These are phyloP conservation scores for Philereme vetulata DNA, from an alignment of 2,888 invertebrate species.

Conservation along the genomic window DNA sequence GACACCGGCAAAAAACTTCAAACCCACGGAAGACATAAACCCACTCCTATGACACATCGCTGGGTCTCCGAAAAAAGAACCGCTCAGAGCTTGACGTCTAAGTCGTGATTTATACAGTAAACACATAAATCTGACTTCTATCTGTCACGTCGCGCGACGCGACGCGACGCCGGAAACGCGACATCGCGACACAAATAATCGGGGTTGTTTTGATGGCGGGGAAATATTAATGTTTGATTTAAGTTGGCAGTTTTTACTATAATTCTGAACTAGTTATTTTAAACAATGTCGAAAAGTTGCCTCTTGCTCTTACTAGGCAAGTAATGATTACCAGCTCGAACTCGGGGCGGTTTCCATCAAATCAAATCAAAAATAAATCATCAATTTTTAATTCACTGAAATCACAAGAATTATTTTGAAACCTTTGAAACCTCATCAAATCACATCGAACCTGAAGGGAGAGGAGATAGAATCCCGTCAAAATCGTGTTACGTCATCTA, in stretches of 20 bases:
- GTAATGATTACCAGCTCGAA: too few species aligned
- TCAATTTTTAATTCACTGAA: too few species aligned
- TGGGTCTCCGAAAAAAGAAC: conserved; percentile 68
- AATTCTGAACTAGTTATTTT: too few species aligned
- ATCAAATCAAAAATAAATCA: too few species aligned
- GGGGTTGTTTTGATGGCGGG: conserved; percentile 34
- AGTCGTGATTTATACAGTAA: conserved; percentile 82
- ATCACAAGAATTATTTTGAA: too few species aligned
- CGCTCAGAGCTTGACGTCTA: conserved; percentile 58
- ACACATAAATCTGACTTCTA: conserved; percentile 84
- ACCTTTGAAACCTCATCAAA: too few species aligned
- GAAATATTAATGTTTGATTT: conserved; percentile 16
- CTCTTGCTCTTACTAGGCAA: too few species aligned
- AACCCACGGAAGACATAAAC: conserved; percentile 66
- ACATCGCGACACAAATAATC: conserved; percentile 46
- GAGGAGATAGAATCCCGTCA: too few species aligned
- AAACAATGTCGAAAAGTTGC: too few species aligned
- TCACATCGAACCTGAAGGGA: too few species aligned
- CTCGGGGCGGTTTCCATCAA: too few species aligned
- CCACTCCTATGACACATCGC: conserved; percentile 55
- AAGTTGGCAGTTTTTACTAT: background rate
- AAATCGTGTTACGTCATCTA: too few species aligned
- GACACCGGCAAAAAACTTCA: conserved; percentile 33
- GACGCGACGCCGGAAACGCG: conserved; percentile 29
- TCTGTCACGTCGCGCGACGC: conserved; percentile 61